Evolutionary conservation across 2,797 vertebrate genomes (phyloP).

Genomic region (Peromyscus aztecus): DNA sequence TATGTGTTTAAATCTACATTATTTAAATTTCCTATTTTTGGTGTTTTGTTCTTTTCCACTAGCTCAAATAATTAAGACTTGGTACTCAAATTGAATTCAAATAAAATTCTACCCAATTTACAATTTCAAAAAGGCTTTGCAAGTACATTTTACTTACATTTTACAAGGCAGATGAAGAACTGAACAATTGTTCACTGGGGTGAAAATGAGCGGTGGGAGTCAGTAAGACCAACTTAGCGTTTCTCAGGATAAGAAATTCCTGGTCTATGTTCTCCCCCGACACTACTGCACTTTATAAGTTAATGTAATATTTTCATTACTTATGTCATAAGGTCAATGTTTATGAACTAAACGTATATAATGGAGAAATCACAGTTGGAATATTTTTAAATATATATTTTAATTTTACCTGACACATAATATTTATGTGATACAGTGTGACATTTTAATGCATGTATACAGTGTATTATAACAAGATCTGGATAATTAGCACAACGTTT

Average conservation of each 20-base stretch:
- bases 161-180: slow-evolving; percentile 41
- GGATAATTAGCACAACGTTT: not conserved
- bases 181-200: not conserved
- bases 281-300: not conserved
- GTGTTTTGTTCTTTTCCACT: slow-evolving; percentile 59
- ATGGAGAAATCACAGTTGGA: slow-evolving; percentile 13
- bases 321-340: not conserved
- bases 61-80: slow-evolving; percentile 75
- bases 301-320: not conserved
- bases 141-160: slow-evolving; percentile 30
- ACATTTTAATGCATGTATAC: not conserved
- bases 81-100: slow-evolving; percentile 64
- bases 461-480: not conserved
- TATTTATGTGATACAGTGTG: not conserved
- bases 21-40: slow-evolving; percentile 67
- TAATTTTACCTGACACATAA: not conserved
- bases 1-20: slow-evolving; percentile 40
- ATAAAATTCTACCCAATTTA: slow-evolving; percentile 65
- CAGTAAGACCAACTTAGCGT: not conserved
- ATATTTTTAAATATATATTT: not conserved
- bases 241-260: slow-evolving; percentile 36
- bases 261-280: slow-evolving; percentile 1
- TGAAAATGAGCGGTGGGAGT: slow-evolving; percentile 28
- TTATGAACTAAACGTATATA: not conserved
- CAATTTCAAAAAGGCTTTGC: slow-evolving; percentile 68